Evolutionary conservation across 2,888 invertebrate genomes (phyloP), one percentile per base, ranked within the genome.

Genomic region (Stegana nigrithorax): DNA sequence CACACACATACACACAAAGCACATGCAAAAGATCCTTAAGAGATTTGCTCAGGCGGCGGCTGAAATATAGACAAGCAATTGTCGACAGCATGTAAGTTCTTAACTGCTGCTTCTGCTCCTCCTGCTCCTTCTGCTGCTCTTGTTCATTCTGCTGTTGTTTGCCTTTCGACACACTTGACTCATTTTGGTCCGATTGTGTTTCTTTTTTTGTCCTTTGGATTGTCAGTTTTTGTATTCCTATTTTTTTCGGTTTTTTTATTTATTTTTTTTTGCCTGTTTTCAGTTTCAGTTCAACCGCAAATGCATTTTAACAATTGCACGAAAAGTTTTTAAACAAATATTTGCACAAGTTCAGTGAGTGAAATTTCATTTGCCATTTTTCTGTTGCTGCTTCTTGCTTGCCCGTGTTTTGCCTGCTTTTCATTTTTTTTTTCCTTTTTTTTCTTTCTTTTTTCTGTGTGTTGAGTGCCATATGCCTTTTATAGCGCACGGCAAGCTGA

Each of bases 241-340:
- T 64, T 63, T 62, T 67, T 44, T 42, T 26, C 32, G n/a, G 39
- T 53, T 51, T 55, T 53, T 39, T 27, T 23, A 10, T 19, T 64
- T 63, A 1, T 27, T 14, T 39, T 56, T 59, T 39, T 57, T 36
- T 56, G 27, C 39, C 39, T 60, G 50, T 36, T 25, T 42, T 53
- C 62, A 61, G 71, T 67, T 67, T 71, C 66, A 42, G 77, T 75
- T 79, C 75, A 77, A 80, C 78, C 77, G 76, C 77, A 80, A 80
- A 80, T 80, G 77, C 77, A 79, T 74, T 81, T 74, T 69, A 73
- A 74, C 62, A 65, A 56, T 56, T 59, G 62, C 26, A 50, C 72
- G 73, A 75, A 76, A 81, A 76, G 76, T 81, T 78, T 73, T 76
- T 75, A 70, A 73, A 70, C 73, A 80, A 81, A 80, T 81, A 80